Percentiles rank a stretch among this genome's conserved stretches.
Evolutionary conservation across 1,140 invertebrate genomes (phyloP).

Genomic region (Halictus rubicundus): DNA sequence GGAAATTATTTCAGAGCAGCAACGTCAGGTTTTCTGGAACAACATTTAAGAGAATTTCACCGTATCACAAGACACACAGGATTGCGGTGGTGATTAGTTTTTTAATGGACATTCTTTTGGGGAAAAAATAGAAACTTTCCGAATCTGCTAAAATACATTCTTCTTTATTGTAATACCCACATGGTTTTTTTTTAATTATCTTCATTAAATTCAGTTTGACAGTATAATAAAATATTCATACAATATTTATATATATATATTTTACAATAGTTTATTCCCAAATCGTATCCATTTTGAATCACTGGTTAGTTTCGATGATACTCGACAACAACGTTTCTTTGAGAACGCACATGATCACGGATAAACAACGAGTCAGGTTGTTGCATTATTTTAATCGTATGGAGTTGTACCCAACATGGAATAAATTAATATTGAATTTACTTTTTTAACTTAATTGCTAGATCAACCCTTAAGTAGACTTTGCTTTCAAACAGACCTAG

Average conservation of each 20-base stretch:
- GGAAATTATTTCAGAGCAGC: too few species aligned
- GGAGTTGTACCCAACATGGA: too few species aligned
- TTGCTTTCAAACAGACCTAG: too few species aligned
- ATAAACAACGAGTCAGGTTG: neutral
- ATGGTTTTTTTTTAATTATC: neutral
- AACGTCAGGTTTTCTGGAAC: too few species aligned
- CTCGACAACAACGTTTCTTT: neutral
- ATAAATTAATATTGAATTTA: too few species aligned
- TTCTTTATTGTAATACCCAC: conserved; percentile 8
- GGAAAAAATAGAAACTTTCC: neutral
- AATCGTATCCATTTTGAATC: neutral
- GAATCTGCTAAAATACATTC: neutral
- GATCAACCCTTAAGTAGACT: too few species aligned
- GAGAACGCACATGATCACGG: neutral
- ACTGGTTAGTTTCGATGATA: neutral
- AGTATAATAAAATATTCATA: neutral
- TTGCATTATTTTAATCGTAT: too few species aligned
- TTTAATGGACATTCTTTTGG: too few species aligned
- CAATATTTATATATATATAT: neutral
- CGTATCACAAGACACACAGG: too few species aligned
- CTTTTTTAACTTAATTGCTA: too few species aligned
- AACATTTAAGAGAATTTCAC: too few species aligned
- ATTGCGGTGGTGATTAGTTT: too few species aligned
- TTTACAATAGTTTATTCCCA: neutral
- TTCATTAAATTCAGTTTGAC: neutral